A percentile compares a stretch with the other conserved stretches of the same genome.
phyloP scores from a whole-genome alignment of 2,797 vertebrate species.

The Onychomys leucogaster region DNA sequence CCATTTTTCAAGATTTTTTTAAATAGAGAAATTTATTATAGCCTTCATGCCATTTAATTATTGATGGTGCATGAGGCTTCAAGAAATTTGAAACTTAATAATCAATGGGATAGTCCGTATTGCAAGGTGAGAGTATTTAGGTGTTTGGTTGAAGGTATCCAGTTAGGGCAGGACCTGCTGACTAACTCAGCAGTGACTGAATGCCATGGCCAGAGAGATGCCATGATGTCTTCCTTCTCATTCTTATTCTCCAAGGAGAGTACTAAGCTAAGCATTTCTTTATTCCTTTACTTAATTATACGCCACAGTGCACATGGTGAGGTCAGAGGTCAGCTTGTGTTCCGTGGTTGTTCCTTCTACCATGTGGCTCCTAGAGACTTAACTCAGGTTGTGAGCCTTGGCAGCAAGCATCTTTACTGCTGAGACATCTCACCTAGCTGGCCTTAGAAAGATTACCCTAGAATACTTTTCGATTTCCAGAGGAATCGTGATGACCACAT shows the following conservation, averaged over 20 bases:
- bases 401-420: background rate
- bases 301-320: no score
- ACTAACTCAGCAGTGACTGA: background rate
- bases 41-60: background rate
- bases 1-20: slow-evolving; percentile 14
- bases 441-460: background rate
- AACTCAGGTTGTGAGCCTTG: background rate
- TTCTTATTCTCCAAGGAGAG: background rate
- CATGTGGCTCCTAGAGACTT: background rate
- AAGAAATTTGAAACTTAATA: background rate
- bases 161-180: background rate
- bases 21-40: background rate
- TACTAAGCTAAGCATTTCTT: background rate
- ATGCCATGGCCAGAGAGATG: rapidly evolving
- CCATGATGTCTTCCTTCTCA: background rate
- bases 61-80: background rate
- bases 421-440: background rate
- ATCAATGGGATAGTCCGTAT: background rate
- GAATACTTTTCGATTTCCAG: background rate
- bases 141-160: background rate
- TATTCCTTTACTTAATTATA: background rate
- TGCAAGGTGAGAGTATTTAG: background rate
- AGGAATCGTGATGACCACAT: background rate
- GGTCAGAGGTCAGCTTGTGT: background rate
- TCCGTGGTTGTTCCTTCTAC: background rate